Evolutionary conservation across 2,797 vertebrate genomes (phyloP).

Genomic region (Myotis vivesi): DNA sequence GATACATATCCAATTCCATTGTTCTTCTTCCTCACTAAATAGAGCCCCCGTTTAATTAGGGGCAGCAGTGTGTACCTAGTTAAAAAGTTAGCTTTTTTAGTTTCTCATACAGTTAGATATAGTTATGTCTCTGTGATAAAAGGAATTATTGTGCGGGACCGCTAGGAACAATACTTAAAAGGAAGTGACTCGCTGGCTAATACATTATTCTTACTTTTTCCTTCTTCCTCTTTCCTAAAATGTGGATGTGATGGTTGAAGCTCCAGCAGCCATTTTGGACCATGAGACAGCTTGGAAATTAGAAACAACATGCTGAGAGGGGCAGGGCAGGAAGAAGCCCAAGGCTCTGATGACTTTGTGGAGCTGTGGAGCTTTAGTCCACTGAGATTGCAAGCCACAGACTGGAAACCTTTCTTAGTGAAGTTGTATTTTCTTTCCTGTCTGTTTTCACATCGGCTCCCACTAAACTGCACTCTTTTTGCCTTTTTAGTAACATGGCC

Average conservation of each 20-base stretch:
- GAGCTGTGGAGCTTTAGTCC: background rate
- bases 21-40: background rate
- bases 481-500: constrained; percentile 8
- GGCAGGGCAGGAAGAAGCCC: background rate
- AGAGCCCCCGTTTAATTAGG: background rate
- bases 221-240: constrained; percentile 20
- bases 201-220: background rate
- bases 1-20: background rate
- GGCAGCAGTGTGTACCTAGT: background rate
- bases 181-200: background rate
- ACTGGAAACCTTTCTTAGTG: background rate
- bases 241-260: background rate
- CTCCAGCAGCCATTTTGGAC: background rate
- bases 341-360: background rate
- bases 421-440: constrained; percentile 10
- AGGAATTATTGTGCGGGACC: background rate
- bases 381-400: background rate
- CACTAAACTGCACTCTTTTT: background rate
- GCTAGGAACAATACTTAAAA: background rate
- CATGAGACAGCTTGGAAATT: background rate
- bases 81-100: background rate
- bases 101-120: background rate
- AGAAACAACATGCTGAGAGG: background rate
- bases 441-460: background rate
- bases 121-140: background rate